phyloP scores from a whole-genome alignment of 2,113 vertebrate species.

The Axis porcinus region DNA sequence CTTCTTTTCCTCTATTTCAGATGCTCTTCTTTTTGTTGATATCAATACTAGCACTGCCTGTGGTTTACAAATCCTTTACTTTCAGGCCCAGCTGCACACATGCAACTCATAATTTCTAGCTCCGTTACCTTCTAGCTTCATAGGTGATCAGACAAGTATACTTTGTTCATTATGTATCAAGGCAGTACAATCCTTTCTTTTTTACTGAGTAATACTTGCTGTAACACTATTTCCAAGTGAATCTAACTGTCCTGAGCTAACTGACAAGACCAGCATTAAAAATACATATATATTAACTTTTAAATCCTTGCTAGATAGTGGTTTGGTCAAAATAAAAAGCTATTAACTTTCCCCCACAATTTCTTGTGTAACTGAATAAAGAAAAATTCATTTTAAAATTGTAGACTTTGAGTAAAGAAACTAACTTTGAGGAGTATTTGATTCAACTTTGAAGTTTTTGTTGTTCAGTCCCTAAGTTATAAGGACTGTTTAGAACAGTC shows the following conservation, averaged over 20 bases:
- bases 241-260: neutral
- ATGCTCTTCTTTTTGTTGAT: neutral
- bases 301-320: neutral
- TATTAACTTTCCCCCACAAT: neutral
- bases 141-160: neutral
- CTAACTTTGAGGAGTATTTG: neutral
- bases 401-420: neutral
- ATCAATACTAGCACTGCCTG: neutral
- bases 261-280: constrained; percentile 25
- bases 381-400: neutral
- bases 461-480: neutral
- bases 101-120: neutral
- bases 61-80: neutral
- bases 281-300: neutral
- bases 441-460: constrained; percentile 26
- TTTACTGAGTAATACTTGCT: neutral
- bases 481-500: neutral
- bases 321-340: neutral
- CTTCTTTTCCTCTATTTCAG: neutral
- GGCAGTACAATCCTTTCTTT: neutral
- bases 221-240: constrained; percentile 17
- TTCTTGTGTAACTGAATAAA: neutral
- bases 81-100: neutral
- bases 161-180: constrained; percentile 21
- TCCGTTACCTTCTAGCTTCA: neutral